Evolutionary conservation across 2,113 vertebrate species (phyloP), one percentile per base, ranked within the genome.

Genomic region (Brachypteracias leptosomus): DNA sequence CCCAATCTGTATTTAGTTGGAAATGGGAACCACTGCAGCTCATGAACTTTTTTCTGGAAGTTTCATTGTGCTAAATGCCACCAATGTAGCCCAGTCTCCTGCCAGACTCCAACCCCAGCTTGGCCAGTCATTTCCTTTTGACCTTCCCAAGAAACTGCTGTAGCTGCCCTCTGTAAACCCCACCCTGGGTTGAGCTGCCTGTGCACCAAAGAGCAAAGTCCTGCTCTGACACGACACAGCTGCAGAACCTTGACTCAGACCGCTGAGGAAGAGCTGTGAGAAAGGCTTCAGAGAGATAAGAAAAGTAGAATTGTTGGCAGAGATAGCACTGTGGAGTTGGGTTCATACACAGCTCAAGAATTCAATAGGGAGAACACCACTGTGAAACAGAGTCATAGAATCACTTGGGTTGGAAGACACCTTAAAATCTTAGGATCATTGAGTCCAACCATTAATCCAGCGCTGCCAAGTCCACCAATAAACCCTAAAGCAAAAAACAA

Each of bases 31-130:
- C 14, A 22, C 80, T 89, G 73, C 31, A 83, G 55, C 86, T 95
- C 76, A 31, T 57, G 68, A 96, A 67, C 42, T 51, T 76, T 71
- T 58, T 91, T 94, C 92, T 93, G 68, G 63, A 93, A 78, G 85
- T 62, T 91, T 74, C 72, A 19, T 33, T 54, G 78, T 88, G 28
- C 31, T 73, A 49, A 77, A 93, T 90, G 52, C 46, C 89, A 96
- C 59, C 73, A 55, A 35, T 81, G 59, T 33, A 88, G 67, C n/a
- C 13, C 74, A 44, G 3, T 40, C 74, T 78, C 49, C 85, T 83
- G 38, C 46, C 88, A 96, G 68, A 42, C 19, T 77, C 35, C 44
- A 92, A 86, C 59, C 28, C 40, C 72, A 63, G 46, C 55, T 81
- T 1, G 4, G n/a, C 51, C 90, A 90, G 75, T 38, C 11, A 24